A percentile compares a stretch with the other conserved stretches of the same genome.
These are phyloP conservation scores for Manis javanica DNA, from an alignment of 2,797 vertebrate genomes.

Conservation along the genomic window DNA sequence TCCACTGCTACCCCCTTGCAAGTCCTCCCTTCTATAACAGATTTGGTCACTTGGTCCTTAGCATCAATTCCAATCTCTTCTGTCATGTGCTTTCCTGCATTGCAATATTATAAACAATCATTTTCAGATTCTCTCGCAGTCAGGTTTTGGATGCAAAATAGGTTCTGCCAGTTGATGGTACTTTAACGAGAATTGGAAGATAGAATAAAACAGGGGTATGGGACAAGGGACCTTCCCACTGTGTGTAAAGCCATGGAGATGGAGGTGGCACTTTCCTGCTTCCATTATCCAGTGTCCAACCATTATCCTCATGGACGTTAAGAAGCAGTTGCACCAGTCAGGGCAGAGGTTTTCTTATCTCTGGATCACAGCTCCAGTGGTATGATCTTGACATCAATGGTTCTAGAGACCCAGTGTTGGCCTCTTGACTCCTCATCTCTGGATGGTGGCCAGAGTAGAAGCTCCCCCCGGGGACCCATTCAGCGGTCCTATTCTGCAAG, in stretches of 20 bases:
- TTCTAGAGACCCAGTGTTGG: not conserved
- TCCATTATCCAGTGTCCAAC: not conserved
- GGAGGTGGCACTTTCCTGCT: not conserved
- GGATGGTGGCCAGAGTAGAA: not conserved
- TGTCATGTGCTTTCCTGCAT: not conserved
- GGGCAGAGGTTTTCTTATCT: not conserved
- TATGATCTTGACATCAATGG: not conserved
- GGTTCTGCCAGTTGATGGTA: not conserved
- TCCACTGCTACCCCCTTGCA: accelerated
- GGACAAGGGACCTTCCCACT: not conserved
- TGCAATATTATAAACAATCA: constrained; percentile 1
- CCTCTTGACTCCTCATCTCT: not conserved
- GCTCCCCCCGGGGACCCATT: not conserved
- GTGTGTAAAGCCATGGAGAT: not conserved
- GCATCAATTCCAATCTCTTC: not conserved
- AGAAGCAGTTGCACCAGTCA: not conserved
- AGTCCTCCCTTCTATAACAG: not conserved
- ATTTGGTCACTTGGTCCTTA: not conserved
- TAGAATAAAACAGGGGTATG: not conserved
- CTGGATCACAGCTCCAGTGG: not conserved
- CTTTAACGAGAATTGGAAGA: not conserved
- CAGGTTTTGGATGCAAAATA: not conserved
- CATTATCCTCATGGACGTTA: not conserved
- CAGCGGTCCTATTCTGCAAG: not conserved
- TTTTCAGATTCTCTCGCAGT: not conserved